Evolutionary conservation across 2,113 vertebrate genomes (phyloP), one percentile per base, ranked within the genome.

Genomic region (Craseonycteris thonglongyai): DNA sequence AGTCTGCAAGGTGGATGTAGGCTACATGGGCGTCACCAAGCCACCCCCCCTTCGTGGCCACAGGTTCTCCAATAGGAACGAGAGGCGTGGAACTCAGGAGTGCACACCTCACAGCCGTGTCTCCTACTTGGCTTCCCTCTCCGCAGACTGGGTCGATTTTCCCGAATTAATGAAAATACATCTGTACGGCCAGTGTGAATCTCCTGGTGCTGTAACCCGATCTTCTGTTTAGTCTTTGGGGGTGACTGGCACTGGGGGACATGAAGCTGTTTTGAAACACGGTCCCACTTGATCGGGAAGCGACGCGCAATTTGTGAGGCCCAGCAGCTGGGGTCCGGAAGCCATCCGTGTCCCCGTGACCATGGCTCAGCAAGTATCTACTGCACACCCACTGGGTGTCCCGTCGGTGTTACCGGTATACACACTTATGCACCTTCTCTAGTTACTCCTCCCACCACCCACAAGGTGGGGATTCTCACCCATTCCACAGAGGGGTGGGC

Each of bases 151-250:
- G 86, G 71, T 35, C 65, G 63, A 82, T 16, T 93, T 97, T 79
- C 96, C 51, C 88, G 94, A 97, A 94, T 93, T 97, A 89, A 96
- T 15, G 13, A 78, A 93, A 93, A 97, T 65, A 95, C 94, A 95
- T 93, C 38, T 56, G 42, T 18, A 66, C 58, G 68, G 91, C 38
- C 74, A 71, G 86, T 90, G 97, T 93, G 86, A 86, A 93, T 96
- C 96, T 89, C 83, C 19, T 45, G 54, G 10, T 49, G 80, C 47
- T 59, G 16, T 85, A 97, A 68, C 47, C 26, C 47, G 89, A 84
- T 74, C 42, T 91, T 68, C 75, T 92, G 83, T 74, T 95, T 71
- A 65, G 92, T 85, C 92, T 90, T 65, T 1, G 54, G 85, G 66
- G 91, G 65, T 45, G 68, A 74, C 49, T 0, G 3, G 56, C 26